These are phyloP conservation scores for Chalcis sispes DNA, from an alignment of 2,888 invertebrate genomes.

Conservation along the genomic window DNA sequence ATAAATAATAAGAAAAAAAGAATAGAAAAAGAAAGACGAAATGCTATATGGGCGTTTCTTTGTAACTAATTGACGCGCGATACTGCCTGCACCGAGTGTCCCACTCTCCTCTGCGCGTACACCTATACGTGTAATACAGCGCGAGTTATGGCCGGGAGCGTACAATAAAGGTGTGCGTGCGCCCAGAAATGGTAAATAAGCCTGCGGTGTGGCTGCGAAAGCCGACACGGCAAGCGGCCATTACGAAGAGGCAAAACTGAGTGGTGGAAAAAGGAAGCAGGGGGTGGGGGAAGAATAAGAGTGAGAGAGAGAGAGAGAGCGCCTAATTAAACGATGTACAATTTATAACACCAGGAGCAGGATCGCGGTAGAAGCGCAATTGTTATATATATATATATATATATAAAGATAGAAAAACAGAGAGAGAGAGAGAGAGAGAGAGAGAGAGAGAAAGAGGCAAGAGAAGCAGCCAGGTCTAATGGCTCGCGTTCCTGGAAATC, in stretches of 20 bases:
- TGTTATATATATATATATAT: no score
- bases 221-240: conserved; percentile 11
- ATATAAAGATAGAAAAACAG: no score
- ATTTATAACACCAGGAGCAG: conserved; percentile 74
- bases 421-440: conserved; percentile 16
- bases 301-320: conserved; percentile 60
- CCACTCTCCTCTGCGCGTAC: background rate
- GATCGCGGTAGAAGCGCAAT: background rate
- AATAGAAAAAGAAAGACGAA: background rate
- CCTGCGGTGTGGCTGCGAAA: conserved; percentile 10
- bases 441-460: conserved; percentile 11
- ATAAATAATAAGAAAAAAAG: background rate
- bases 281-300: conserved; percentile 30
- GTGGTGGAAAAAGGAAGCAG: no score
- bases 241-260: background rate
- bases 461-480: conserved; percentile 71
- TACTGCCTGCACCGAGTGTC: background rate
- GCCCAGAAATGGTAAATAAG: conserved; percentile 5
- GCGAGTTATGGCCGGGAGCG: conserved; percentile 11
- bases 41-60: background rate
- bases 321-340: conserved; percentile 77
- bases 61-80: conserved; percentile 15
- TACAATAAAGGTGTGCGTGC: background rate
- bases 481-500: conserved; percentile 76
- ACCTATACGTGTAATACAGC: background rate